Percentiles rank a stretch among this genome's conserved stretches.
phyloP scores from a whole-genome alignment of 2,888 invertebrate species.

The Pheosia tremula region DNA sequence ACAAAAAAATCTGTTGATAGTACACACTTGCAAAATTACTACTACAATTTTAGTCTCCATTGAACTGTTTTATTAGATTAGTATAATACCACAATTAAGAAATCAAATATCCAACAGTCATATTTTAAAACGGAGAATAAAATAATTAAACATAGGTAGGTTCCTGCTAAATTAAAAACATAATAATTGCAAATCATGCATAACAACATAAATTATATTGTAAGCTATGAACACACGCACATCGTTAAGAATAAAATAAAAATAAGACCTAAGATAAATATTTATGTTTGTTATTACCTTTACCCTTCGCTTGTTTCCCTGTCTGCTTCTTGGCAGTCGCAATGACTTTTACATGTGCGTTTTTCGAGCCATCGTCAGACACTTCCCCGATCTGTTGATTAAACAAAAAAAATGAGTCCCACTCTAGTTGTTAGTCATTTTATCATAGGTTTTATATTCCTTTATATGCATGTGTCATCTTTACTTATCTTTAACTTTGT shows the following conservation, averaged over 20 bases:
- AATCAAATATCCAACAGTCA: background rate
- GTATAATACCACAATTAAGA: background rate
- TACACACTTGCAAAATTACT: conserved; percentile 6
- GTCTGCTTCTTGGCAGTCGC: conserved; percentile 47
- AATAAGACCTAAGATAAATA: conserved; percentile 11
- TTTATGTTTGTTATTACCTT: conserved; percentile 34
- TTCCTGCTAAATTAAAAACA: background rate
- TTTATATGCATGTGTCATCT: too few species aligned
- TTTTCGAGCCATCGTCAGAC: conserved; percentile 56
- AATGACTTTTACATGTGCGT: conserved; percentile 63
- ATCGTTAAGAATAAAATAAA: conserved; percentile 23
- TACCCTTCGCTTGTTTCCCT: conserved; percentile 35
- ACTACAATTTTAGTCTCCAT: conserved; percentile 5
- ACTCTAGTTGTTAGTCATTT: too few species aligned
- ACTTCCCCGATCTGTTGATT: conserved; percentile 64
- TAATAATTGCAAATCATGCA: conserved; percentile 35
- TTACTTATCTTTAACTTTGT: too few species aligned
- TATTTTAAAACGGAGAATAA: conserved; percentile 1
- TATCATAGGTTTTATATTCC: too few species aligned
- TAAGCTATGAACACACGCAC: conserved; percentile 79
- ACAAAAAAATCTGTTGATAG: conserved; percentile 6
- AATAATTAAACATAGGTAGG: conserved; percentile 9
- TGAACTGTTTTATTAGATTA: background rate
- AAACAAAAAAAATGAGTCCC: background rate
- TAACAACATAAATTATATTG: conserved; percentile 20